phyloP scores from a whole-genome alignment of 64 coral and sea anemone species.

The Cladopsammia gracilis region DNA sequence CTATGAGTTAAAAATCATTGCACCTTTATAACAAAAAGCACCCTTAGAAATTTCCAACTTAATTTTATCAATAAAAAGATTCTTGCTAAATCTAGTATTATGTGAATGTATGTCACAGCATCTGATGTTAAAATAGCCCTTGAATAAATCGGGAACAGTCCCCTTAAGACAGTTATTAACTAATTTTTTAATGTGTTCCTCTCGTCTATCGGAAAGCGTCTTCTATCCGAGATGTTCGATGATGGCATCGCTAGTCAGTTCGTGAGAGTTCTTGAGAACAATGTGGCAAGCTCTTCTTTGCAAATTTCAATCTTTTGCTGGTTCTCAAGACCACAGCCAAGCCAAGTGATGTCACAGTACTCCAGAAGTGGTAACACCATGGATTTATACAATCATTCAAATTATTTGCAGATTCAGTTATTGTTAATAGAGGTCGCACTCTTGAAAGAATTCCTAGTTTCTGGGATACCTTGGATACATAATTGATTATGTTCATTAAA shows the following conservation, averaged over 20 bases:
- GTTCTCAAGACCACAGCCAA: not conserved
- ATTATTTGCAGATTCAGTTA: not conserved
- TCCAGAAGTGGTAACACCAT: not conserved
- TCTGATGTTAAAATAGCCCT: no score
- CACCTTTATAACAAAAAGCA: no score
- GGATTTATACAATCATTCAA: not conserved
- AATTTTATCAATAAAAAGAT: no score
- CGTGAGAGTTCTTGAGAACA: not conserved
- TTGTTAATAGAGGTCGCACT: slow-evolving; percentile 5
- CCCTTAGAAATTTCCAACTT: no score
- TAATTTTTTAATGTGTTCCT: no score
- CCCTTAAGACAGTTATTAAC: no score
- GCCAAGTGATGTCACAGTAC: slow-evolving; percentile 1
- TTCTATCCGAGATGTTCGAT: not conserved
- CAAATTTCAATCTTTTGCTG: not conserved
- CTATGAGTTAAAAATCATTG: no score
- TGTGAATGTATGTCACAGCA: no score
- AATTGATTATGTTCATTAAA: not conserved
- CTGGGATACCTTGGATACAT: not conserved
- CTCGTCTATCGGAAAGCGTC: no score
- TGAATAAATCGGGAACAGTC: no score
- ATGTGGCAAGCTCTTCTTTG: not conserved
- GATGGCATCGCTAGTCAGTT: not conserved
- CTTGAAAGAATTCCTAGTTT: slow-evolving; percentile 14
- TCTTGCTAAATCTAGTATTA: no score